phyloP scores from a whole-genome alignment of 2,113 vertebrate genomes.

The Sakesphorus luctuosus region DNA sequence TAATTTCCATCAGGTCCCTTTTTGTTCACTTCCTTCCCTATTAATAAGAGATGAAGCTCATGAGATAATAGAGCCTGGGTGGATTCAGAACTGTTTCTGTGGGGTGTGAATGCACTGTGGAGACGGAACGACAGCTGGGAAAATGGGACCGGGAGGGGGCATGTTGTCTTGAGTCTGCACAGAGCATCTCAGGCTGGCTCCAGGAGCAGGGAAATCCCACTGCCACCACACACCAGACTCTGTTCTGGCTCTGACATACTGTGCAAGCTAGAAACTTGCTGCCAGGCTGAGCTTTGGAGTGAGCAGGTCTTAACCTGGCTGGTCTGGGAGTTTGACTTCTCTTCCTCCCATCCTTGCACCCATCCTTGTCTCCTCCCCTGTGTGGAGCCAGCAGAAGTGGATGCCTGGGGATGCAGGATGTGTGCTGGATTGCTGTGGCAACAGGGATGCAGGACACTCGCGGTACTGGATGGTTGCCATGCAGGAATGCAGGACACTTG shows the following conservation, averaged over 20 bases:
- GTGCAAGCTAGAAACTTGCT: not conserved
- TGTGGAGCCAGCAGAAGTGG: not conserved
- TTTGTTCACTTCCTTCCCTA: slow-evolving; percentile 7
- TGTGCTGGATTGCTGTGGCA: not conserved
- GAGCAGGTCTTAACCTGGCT: not conserved
- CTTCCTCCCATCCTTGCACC: not conserved
- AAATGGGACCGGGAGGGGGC: not conserved
- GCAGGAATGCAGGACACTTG: not conserved
- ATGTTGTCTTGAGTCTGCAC: not conserved
- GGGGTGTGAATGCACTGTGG: not conserved
- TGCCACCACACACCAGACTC: not conserved
- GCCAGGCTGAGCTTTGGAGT: not conserved
- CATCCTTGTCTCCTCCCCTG: not conserved
- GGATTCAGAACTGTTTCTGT: not conserved
- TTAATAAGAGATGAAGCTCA: slow-evolving; percentile 63
- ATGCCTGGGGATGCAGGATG: not conserved
- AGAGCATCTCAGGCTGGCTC: not conserved
- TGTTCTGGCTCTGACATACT: not conserved
- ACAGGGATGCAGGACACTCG: not conserved
- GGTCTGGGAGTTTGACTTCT: not conserved
- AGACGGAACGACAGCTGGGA: not conserved
- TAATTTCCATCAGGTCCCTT: slow-evolving; percentile 41
- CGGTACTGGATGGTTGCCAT: not conserved
- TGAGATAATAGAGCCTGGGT: slow-evolving; percentile 26
- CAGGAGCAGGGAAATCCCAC: slow-evolving; percentile 35